Percentiles rank a stretch among this genome's conserved stretches.
These are phyloP conservation scores for Gonatopus flavifemur DNA, from an alignment of 1,140 invertebrate genomes.

Conservation along the genomic window DNA sequence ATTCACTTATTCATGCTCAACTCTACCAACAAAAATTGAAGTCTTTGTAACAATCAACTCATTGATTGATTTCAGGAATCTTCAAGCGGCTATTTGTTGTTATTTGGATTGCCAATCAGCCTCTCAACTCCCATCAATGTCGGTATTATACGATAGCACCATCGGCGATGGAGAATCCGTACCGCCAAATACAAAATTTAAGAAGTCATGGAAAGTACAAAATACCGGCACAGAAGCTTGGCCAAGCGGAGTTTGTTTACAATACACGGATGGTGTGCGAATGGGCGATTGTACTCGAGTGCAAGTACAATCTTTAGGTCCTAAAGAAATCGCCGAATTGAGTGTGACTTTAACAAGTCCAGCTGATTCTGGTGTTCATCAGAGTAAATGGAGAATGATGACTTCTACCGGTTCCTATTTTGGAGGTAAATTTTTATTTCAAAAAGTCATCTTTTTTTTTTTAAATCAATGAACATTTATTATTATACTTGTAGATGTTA, in stretches of 20 bases:
- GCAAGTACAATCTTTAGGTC: slow-evolving; percentile 64
- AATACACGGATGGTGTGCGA: slow-evolving; percentile 65
- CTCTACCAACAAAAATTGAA: too few species aligned
- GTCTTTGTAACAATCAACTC: too few species aligned
- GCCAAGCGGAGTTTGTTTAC: slow-evolving; percentile 75
- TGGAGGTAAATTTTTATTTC: slow-evolving; percentile 65
- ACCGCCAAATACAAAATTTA: slow-evolving; percentile 72
- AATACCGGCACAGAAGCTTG: slow-evolving; percentile 79
- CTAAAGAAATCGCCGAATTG: slow-evolving; percentile 70
- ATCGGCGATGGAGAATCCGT: slow-evolving; percentile 75
- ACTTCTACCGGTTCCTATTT: slow-evolving; percentile 79
- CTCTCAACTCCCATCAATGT: slow-evolving; percentile 73
- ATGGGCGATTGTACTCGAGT: slow-evolving; percentile 64
- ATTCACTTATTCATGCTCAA: too few species aligned
- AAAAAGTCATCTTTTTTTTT: background rate
- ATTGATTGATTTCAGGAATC: slow-evolving; percentile 72
- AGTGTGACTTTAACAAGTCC: slow-evolving; percentile 73
- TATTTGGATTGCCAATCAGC: slow-evolving; percentile 86
- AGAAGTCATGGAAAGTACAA: slow-evolving; percentile 79
- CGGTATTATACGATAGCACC: slow-evolving; percentile 74
- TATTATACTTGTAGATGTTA: slow-evolving; percentile 61
- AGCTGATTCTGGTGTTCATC: slow-evolving; percentile 68
- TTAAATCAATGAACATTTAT: too few species aligned
- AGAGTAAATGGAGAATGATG: slow-evolving; percentile 81
- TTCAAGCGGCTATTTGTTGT: slow-evolving; percentile 92